phyloP scores from a whole-genome alignment of 1,140 invertebrate species.

The Drosophila serrata region DNA sequence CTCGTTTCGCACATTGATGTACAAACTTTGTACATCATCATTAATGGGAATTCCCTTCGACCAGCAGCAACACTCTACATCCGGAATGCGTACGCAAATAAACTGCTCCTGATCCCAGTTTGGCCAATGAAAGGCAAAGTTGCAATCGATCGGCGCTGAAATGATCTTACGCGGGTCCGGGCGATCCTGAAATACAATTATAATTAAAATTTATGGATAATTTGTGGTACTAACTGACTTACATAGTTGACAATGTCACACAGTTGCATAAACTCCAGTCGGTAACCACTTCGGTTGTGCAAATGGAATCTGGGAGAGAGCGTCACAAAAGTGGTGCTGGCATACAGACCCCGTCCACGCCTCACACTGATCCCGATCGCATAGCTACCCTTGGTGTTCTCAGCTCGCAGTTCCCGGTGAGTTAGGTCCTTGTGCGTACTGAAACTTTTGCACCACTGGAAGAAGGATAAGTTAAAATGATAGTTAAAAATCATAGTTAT shows the following conservation, averaged over 20 bases:
- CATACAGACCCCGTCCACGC: conserved; percentile 94
- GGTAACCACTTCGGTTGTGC: conserved; percentile 94
- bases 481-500: not conserved
- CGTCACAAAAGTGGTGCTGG: conserved; percentile 96
- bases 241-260: conserved; percentile 89
- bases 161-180: conserved; percentile 88
- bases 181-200: conserved; percentile 42
- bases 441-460: conserved; percentile 93
- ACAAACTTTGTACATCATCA: conserved; percentile 93
- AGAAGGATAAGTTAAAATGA: not conserved
- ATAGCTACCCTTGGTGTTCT: conserved; percentile 86
- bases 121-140: conserved; percentile 98
- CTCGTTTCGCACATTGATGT: conserved; percentile 94
- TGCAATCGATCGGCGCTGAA: conserved; percentile 93
- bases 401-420: conserved; percentile 72
- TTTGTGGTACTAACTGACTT: conserved; percentile 32
- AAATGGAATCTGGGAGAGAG: conserved; percentile 97
- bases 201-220: no score
- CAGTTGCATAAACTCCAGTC: conserved; percentile 95
- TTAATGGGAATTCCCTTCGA: conserved; percentile 97
- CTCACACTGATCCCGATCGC: conserved; percentile 95
- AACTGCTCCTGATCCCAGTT: conserved; percentile 94
- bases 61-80: conserved; percentile 92
- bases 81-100: conserved; percentile 93
- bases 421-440: conserved; percentile 85